Base-by-base conservation (phyloP, 2,888 invertebrate genomes). In the Osmoderma eremita region DNA sequence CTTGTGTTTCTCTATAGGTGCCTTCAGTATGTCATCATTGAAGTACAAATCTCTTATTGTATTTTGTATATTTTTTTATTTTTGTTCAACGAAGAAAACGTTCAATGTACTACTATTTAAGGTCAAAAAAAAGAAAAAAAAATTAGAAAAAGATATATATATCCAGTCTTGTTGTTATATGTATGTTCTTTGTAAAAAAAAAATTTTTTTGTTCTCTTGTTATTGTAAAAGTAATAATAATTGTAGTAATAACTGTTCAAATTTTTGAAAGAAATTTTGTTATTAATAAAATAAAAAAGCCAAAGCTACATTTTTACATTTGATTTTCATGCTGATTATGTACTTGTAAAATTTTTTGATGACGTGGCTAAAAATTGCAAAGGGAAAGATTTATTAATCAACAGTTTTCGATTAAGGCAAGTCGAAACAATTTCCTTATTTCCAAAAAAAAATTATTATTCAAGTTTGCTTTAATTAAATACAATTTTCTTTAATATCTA, bases 321-420 rank as follows among this genome's bases (percentile, higher is more conserved):
- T 54, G 30, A 65, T 61, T 41, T 61, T 63, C 30, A 30, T 30
- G 48, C 61, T 54, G 48, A 61, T 61, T 53, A 74, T 81, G 80
- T 81, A 79, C 78, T 81, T 72, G 81, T 75, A 80, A 80, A 79
- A 78, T 81, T 75, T 81, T 80, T 79, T 81, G 80, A 80, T 76
- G 18, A 30, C 48, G 48, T 56, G 6, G 8, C 30, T 30, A 10
- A 30, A 22, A 49, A 13, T 49, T 15, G n/a, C 1, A 20, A 48
- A 49, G 13, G n/a, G n/a, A 18, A 17, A 49, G 15, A 22, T 13
- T 49, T 15, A 13, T 12, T n/a, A n/a, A n/a, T n/a, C n/a, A n/a
- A n/a, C n/a, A n/a, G n/a, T 30, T 6, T 39, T 30, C 30, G 30
- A 30, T 30, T 30, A 30, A 2, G 30, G 30, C 30, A 30, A 30